phyloP scores from a whole-genome alignment of 2,888 invertebrate species.

The Anaspis maculata region DNA sequence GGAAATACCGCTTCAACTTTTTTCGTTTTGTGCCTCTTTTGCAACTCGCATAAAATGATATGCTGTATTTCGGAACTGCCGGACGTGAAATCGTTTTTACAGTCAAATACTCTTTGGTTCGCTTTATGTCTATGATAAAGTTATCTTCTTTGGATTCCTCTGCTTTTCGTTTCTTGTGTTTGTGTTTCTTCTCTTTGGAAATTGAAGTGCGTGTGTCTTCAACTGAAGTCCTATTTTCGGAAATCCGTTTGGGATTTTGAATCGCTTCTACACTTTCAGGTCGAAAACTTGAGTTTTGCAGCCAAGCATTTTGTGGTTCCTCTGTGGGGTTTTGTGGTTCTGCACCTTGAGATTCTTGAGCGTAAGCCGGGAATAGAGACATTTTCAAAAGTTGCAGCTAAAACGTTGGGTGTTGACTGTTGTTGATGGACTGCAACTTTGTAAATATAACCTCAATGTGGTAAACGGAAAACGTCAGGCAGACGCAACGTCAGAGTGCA shows the following conservation, averaged over 20 bases:
- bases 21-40: constrained; percentile 23
- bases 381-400: too few species aligned
- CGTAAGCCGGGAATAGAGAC: constrained; percentile 45
- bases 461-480: too few species aligned
- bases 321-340: constrained; percentile 12
- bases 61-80: constrained; percentile 50
- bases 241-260: not conserved
- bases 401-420: too few species aligned
- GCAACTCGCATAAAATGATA: constrained; percentile 22
- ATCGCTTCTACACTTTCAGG: too few species aligned
- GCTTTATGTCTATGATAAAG: constrained; percentile 21
- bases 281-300: constrained; percentile 42
- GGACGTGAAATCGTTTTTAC: constrained; percentile 57
- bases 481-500: too few species aligned
- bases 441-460: too few species aligned
- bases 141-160: constrained; percentile 28
- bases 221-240: constrained; percentile 2
- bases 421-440: too few species aligned
- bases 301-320: constrained; percentile 23
- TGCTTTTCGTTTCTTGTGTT: constrained; percentile 20
- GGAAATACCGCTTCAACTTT: constrained; percentile 33
- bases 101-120: constrained; percentile 49
- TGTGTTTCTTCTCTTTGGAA: constrained; percentile 15
- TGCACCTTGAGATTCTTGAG: constrained; percentile 22
- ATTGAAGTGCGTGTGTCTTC: constrained; percentile 9